Base-by-base conservation (phyloP, 2,113 vertebrate species). In the Zeus faber region DNA sequence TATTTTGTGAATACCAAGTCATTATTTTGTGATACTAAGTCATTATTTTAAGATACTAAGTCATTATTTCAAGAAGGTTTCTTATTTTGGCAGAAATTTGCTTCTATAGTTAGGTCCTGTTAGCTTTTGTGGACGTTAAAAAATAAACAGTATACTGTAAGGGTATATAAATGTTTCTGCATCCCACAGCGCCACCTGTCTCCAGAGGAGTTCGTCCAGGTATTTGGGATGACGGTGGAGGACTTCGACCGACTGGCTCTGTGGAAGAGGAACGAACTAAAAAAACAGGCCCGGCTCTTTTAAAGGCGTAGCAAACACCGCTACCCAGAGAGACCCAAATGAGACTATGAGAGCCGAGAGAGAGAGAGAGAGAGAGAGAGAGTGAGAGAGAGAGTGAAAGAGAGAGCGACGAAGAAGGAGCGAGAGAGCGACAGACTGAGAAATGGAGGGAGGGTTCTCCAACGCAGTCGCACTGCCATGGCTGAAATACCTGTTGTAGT, bases 241-340 rank as follows among this genome's bases (percentile, higher is more conserved):
- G 96, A 99, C 57, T 99, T 99, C 17, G 97, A 99, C 86, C 93
- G 95, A 40, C 91, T 99, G 81, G 95, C 97, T 61, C 89, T 99
- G 79, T 99, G 97, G 97, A 99, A 98, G 87, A 92, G 93, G 73
- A 99, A 99, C 1, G 97, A 98, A 81, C 86, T 99, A 59, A 99
- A 99, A 89, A 99, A 98, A 85, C 95, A 98, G 70, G 95, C 96
- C 18, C 89, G 96, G 76, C 93, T 99, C 39, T 99, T 99, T 85
- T 99, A 90, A 89, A 47, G 5, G 5, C 9, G n/a, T 0, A 5
- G 2, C 4, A 26, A n/a, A n/a, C n/a, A n/a, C n/a, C n/a, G n/a
- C n/a, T n/a, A n/a, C n/a, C n/a, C n/a, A n/a, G 64, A 46, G 0
- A 17, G 22, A 6, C 0, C 6, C 26, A n/a, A 25, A 51, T 4